Conservation (phyloP, 2,113 vertebrate genomes). For the Anarhynchus alexandrinus region DNA sequence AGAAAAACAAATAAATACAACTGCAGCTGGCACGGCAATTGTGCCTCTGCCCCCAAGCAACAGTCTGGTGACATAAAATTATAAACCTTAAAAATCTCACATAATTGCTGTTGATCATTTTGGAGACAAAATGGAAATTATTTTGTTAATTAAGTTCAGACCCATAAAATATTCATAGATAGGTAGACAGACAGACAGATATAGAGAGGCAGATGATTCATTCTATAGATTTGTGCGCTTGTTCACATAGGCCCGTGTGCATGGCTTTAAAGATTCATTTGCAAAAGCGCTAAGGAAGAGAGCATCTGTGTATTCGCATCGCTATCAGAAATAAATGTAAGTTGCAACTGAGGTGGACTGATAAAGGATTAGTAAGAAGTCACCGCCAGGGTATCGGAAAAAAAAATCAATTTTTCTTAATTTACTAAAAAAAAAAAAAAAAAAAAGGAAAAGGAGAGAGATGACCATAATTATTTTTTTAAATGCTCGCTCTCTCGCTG, state of each 20-base stretch:
- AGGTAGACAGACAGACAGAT: slow-evolving; percentile 1
- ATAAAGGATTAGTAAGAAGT: slow-evolving; percentile 6
- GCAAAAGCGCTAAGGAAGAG: not conserved
- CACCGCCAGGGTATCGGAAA: fast-evolving
- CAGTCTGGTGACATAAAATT: slow-evolving; percentile 74
- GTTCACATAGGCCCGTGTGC: not conserved
- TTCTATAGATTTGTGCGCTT: not conserved
- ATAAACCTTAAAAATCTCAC: slow-evolving; percentile 65
- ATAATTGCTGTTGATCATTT: slow-evolving; percentile 56
- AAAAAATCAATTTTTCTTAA: not conserved
- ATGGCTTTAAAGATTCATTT: not conserved
- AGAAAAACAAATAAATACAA: slow-evolving; percentile 77
- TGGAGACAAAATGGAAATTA: slow-evolving; percentile 65
- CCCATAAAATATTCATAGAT: slow-evolving; percentile 67
- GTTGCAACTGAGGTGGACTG: not conserved
- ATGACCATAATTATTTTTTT: not conserved
- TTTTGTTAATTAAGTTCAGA: slow-evolving; percentile 74
- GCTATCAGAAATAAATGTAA: not conserved
- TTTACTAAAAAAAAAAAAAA: not conserved
- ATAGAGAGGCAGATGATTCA: not conserved
- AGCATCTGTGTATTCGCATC: not conserved
- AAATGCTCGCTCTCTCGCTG: not conserved
- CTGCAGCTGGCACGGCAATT: slow-evolving; percentile 75
- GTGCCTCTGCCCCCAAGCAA: slow-evolving; percentile 73
- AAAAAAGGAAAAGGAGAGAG: no score